A percentile compares a stretch with the other conserved stretches of the same genome.
phyloP scores from a whole-genome alignment of 2,888 invertebrate genomes.

The Amphiduros pacificus region DNA sequence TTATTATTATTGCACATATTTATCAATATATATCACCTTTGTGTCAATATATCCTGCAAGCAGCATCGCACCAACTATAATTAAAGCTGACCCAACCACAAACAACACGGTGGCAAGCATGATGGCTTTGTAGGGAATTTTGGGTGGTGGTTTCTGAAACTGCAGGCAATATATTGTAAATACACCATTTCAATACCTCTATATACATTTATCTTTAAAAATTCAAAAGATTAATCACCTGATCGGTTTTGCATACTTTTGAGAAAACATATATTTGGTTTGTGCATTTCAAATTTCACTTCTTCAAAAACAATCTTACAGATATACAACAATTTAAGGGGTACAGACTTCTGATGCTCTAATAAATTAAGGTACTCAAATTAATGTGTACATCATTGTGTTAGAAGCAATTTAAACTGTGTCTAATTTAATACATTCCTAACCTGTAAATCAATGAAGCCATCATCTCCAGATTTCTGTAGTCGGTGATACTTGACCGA shows the following conservation, averaged over 20 bases:
- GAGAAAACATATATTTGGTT: background rate
- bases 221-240: background rate
- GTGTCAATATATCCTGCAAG: constrained; percentile 74
- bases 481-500: constrained; percentile 22
- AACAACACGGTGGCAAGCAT: constrained; percentile 75
- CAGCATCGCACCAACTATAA: constrained; percentile 77
- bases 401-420: background rate
- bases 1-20: no score
- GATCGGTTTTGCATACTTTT: background rate
- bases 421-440: background rate
- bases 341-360: no score
- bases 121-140: constrained; percentile 82
- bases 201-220: background rate
- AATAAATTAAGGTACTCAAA: no score
- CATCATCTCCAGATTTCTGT: constrained; percentile 21
- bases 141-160: constrained; percentile 32
- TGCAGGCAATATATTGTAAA: constrained; percentile 16
- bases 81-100: constrained; percentile 74
- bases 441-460: constrained; percentile 24
- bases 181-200: no score
- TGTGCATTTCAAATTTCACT: background rate
- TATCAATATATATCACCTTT: constrained; percentile 66
- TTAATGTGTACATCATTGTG: no score
- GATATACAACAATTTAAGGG: background rate
- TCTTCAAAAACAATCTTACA: background rate